Percentiles rank a stretch among this genome's conserved stretches.
These are phyloP conservation scores for Ophion obscuratus DNA, from an alignment of 2,888 invertebrate species.

Conservation along the genomic window DNA sequence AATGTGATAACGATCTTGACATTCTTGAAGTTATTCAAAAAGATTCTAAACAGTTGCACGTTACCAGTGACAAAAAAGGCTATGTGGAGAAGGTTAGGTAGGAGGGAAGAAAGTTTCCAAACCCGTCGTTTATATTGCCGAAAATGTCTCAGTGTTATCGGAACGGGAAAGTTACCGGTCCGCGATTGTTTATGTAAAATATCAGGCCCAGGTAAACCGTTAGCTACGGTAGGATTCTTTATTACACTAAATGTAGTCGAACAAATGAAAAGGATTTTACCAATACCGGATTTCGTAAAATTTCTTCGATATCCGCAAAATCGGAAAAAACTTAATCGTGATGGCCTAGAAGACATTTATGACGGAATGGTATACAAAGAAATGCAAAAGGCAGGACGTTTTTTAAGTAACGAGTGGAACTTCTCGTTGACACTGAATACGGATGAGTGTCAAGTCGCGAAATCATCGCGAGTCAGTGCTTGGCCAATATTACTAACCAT, in stretches of 20 bases:
- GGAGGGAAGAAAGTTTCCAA: background rate
- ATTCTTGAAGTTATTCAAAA: background rate
- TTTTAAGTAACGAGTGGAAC: background rate
- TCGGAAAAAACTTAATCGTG: conserved; percentile 8
- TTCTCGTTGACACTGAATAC: background rate
- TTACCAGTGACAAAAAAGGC: background rate
- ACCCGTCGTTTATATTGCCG: background rate
- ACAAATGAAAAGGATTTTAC: background rate
- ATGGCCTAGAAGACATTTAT: conserved; percentile 58
- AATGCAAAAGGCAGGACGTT: conserved; percentile 1
- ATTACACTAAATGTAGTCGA: background rate
- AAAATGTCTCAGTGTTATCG: background rate
- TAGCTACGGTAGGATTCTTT: conserved; percentile 25
- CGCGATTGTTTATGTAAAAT: too few species aligned
- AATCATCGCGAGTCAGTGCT: conserved; percentile 1
- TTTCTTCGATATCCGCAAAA: background rate
- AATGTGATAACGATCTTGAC: background rate
- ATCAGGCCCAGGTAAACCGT: background rate
- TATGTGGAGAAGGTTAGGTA: background rate
- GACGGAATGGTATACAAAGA: conserved; percentile 51
- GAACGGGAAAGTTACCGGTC: background rate
- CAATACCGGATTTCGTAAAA: conserved; percentile 13
- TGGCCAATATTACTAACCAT: conserved; percentile 5
- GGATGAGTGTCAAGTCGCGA: background rate
- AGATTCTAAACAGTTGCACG: background rate